Percentiles rank a stretch among this genome's conserved stretches.
Evolutionary conservation across 2,113 vertebrate genomes (phyloP).

Genomic region (Grammomys surdaster): DNA sequence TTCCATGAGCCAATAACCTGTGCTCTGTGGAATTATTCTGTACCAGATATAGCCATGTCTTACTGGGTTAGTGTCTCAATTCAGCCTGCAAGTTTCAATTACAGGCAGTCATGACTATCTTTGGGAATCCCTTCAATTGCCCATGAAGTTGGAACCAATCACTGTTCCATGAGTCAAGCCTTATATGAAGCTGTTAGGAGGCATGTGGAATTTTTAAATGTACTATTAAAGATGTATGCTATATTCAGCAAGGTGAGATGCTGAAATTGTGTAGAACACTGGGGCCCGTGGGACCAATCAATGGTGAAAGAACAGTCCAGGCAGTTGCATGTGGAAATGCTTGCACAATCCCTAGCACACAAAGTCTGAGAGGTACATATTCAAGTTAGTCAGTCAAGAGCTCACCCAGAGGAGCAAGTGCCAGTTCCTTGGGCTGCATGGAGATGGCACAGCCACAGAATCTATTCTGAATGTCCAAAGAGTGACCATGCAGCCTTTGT

Average conservation of each 20-base stretch:
- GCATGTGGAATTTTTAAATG: neutral
- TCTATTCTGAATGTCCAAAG: neutral
- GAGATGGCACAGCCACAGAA: neutral
- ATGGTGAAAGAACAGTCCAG: neutral
- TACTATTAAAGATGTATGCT: neutral
- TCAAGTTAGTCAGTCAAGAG: neutral
- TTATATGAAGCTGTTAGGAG: neutral
- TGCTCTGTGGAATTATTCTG: neutral
- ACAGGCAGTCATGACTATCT: constrained; percentile 1
- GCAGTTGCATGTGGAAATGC: neutral
- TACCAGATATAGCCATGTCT: neutral
- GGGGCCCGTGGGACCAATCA: neutral
- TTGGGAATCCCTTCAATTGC: constrained; percentile 6
- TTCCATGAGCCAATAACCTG: neutral
- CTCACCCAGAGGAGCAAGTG: neutral
- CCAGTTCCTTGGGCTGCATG: neutral
- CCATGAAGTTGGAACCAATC: constrained; percentile 44
- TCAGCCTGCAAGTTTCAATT: neutral
- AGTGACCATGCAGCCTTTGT: neutral
- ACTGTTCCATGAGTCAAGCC: neutral
- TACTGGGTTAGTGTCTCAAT: neutral
- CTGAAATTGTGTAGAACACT: neutral
- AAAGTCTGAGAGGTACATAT: neutral
- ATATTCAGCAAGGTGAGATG: constrained; percentile 9
- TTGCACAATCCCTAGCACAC: neutral